phyloP scores from a whole-genome alignment of 2,113 vertebrate genomes.

The Lates calcarifer region DNA sequence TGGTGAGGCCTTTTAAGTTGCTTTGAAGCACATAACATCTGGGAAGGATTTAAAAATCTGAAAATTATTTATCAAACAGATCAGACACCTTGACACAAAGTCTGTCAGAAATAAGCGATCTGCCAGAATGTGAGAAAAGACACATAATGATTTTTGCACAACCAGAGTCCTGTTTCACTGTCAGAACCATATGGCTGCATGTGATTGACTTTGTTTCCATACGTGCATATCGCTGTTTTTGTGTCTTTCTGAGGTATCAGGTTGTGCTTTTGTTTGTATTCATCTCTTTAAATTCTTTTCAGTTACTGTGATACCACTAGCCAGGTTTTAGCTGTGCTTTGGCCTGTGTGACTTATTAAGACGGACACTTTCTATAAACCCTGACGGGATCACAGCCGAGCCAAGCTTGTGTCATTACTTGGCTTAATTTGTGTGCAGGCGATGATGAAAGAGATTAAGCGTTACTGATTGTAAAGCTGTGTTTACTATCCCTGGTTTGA shows the following conservation, averaged over 20 bases:
- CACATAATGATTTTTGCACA: conserved; percentile 33
- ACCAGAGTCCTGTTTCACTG: conserved; percentile 10
- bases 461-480: conserved; percentile 1
- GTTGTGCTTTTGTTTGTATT: conserved; percentile 19
- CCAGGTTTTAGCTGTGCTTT: background rate
- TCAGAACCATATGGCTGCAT: background rate
- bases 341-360: background rate
- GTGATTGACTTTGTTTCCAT: background rate
- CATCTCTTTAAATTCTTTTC: background rate
- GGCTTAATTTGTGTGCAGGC: conserved; percentile 3
- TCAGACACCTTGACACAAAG: conserved; percentile 1
- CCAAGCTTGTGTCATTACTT: conserved; percentile 23
- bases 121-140: conserved; percentile 8
- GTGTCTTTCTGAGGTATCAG: background rate
- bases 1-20: background rate
- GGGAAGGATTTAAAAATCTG: background rate
- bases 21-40: conserved; percentile 17
- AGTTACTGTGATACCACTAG: conserved; percentile 1
- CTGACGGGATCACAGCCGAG: background rate
- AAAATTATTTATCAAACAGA: conserved; percentile 4
- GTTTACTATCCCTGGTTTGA: conserved; percentile 8
- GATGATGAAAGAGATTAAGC: background rate
- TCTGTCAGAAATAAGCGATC: conserved; percentile 1
- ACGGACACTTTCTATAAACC: background rate
- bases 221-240: background rate